Conservation (phyloP, 1,140 invertebrate species). For the Meloidogyne exigua region DNA sequence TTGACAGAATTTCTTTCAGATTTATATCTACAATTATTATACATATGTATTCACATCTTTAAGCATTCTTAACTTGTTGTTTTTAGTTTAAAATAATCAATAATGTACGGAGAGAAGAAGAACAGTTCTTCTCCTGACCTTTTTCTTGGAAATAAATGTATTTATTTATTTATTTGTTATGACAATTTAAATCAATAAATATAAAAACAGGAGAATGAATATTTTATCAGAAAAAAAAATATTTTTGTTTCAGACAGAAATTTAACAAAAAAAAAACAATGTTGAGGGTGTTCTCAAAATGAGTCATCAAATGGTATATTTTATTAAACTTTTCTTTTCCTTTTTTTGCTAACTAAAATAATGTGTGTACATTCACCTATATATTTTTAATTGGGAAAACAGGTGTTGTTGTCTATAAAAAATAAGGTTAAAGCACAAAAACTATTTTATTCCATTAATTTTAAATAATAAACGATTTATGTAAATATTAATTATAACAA, state of each 20-base stretch:
- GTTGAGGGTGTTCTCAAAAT: no score
- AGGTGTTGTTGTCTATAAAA: neutral
- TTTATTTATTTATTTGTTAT: neutral
- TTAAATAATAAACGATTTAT: neutral
- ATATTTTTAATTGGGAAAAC: neutral
- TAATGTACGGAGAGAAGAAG: neutral
- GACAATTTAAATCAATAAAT: neutral
- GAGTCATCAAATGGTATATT: neutral
- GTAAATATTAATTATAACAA: no score
- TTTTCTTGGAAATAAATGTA: conserved; percentile 2
- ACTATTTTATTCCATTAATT: neutral
- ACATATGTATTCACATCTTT: neutral
- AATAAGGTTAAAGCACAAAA: neutral
- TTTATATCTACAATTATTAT: no score
- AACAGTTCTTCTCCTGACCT: neutral
- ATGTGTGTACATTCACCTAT: no score
- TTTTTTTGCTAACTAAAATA: neutral
- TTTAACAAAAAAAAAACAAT: no score
- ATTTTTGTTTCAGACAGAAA: no score
- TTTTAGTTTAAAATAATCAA: neutral
- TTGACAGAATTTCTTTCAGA: no score
- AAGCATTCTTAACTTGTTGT: neutral
- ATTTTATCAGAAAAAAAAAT: no score
- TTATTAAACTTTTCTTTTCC: neutral
- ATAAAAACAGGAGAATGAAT: no score